These are phyloP conservation scores for Idaea dimidiata DNA, from an alignment of 2,888 invertebrate species.

Conservation along the genomic window DNA sequence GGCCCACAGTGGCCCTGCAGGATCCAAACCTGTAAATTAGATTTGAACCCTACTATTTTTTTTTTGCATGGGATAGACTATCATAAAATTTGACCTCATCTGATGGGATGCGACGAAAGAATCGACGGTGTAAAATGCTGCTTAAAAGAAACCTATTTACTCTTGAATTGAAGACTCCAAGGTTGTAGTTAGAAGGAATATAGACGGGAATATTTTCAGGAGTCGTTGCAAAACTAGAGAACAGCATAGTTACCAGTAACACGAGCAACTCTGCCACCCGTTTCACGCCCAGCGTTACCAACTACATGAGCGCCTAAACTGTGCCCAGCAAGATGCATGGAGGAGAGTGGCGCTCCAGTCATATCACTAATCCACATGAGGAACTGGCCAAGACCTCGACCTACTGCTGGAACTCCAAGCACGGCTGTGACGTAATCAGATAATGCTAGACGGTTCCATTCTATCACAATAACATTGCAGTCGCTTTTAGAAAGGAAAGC, in stretches of 20 bases:
- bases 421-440: conserved; percentile 47
- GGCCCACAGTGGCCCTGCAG: conserved; percentile 56
- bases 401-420: conserved; percentile 54
- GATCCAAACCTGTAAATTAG: conserved; percentile 47
- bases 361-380: conserved; percentile 59
- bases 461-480: conserved; percentile 63
- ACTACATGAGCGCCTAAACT: conserved; percentile 74
- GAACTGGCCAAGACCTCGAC: conserved; percentile 60
- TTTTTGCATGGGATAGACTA: no score
- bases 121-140: no score
- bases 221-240: neutral
- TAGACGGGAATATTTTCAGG: no score
- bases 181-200: no score
- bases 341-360: conserved; percentile 58
- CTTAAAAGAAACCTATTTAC: no score
- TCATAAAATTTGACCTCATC: no score
- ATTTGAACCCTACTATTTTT: neutral
- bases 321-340: conserved; percentile 68
- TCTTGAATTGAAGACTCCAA: no score
- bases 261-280: conserved; percentile 39
- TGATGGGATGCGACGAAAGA: no score
- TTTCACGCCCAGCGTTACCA: conserved; percentile 54
- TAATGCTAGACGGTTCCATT: conserved; percentile 55
- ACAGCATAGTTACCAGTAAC: conserved; percentile 47
- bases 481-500: conserved; percentile 28